Base-by-base conservation (phyloP, 1,140 invertebrate species). In the Trachymyrmex cornetzi region DNA sequence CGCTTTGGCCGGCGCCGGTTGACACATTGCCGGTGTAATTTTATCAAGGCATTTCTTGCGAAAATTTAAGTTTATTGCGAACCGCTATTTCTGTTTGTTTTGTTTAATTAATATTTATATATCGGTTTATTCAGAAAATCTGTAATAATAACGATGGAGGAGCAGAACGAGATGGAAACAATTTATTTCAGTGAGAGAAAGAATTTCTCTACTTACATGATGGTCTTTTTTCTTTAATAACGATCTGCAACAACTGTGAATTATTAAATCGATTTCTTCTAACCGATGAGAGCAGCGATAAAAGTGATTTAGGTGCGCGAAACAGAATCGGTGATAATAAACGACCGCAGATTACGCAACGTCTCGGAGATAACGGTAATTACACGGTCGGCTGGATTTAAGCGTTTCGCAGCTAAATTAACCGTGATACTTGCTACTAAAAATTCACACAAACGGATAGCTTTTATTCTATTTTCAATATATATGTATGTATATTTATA, bases 301-400 rank as follows among this genome's bases (percentile, higher is more conserved):
- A 82, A 59, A 48, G 80, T 82, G 80, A 82, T 82, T 82, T 82
- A 82, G 44, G 53, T 27, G 67, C 24, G 55, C 53, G 38, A 82
- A 82, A 82, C 80, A 82, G 67, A 82, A 82, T 82, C 80, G 80
- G 67, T 38, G 80, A 82, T 82, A 82, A 82, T 82, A 57, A 72
- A 82, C 67, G 80, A 59, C 80, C 80, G 22, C 34, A 72, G 79
- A 82, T 82, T 82, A 82, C 79, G 66, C 67, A 82, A 82, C 53
- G 67, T 74, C 80, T 72, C 66, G 80, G 66, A 82, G 80, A 82
- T 82, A 82, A 82, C 80, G 34, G 67, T 82, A 82, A 82, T 82
- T 82, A 82, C 80, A 82, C 53, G 67, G 67, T 82, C 22, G 55
- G 80, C 55, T 82, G 53, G 53, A 74, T 82, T 82, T 82, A 82